phyloP scores from a whole-genome alignment of 1,140 invertebrate genomes.

The Manduca sexta region DNA sequence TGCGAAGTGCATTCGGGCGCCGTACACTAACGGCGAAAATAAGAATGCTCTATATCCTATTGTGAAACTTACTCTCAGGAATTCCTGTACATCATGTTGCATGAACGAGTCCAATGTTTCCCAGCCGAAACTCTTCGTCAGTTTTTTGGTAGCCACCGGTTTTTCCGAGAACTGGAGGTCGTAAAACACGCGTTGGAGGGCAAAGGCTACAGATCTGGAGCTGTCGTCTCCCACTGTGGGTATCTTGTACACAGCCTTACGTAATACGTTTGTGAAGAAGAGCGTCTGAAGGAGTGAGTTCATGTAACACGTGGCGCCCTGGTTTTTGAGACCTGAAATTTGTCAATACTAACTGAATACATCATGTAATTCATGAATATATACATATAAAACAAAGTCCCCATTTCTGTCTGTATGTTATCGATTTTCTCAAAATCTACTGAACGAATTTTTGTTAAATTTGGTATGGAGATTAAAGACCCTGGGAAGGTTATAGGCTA shows the following conservation, averaged over 20 bases:
- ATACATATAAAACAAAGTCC: too few species aligned
- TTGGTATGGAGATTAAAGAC: too few species aligned
- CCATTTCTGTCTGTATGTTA: too few species aligned
- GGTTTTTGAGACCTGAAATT: constrained; percentile 92
- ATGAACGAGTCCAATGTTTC: constrained; percentile 99
- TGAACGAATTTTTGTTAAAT: too few species aligned
- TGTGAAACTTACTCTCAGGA: constrained; percentile 51
- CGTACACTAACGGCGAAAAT: too few species aligned
- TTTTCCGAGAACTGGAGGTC: constrained; percentile 99
- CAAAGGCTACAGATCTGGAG: constrained; percentile 86
- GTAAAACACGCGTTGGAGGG: constrained; percentile 98
- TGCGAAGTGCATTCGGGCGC: not conserved
- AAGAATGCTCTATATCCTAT: not conserved
- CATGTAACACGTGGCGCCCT: constrained; percentile 99
- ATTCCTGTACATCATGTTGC: constrained; percentile 95
- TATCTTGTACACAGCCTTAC: constrained; percentile 98
- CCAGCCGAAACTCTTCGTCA: constrained; percentile 99
- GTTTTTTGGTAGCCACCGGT: constrained; percentile 98
- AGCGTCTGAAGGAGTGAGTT: constrained; percentile 98
- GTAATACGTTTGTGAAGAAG: constrained; percentile 96
- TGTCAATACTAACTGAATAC: too few species aligned
- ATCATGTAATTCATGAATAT: too few species aligned
- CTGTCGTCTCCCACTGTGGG: constrained; percentile 98
- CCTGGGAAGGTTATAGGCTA: too few species aligned
- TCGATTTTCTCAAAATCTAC: too few species aligned